A percentile compares a stretch with the other conserved stretches of the same genome.
Conservation (phyloP, 2,888 invertebrate species). For the Mythimna loreyi region DNA sequence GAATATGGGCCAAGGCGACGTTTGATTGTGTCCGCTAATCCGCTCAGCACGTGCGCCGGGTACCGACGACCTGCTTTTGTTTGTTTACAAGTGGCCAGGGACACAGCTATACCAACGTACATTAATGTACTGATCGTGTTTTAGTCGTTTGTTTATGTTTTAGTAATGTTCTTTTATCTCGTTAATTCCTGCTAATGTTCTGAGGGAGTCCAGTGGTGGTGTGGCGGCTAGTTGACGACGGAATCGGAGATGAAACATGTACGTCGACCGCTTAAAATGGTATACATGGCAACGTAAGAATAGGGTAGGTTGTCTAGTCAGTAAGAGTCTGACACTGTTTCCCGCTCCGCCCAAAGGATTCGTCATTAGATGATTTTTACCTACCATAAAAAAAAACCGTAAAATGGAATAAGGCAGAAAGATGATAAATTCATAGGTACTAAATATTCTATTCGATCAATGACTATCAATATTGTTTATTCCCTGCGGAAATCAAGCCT, state of each 20-base stretch:
- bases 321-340: too few relatives aligned
- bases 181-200: not conserved
- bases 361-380: too few relatives aligned
- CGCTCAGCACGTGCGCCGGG: slow-evolving; percentile 30
- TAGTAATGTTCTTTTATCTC: not conserved
- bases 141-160: not conserved
- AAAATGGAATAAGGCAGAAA: not conserved
- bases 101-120: too few relatives aligned
- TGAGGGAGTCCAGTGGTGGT: not conserved
- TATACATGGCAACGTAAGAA: too few relatives aligned
- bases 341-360: too few relatives aligned
- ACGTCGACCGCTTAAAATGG: too few relatives aligned
- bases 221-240: not conserved
- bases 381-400: too few relatives aligned
- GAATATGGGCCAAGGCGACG: slow-evolving; percentile 40
- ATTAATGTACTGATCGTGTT: slow-evolving; percentile 2
- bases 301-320: too few relatives aligned
- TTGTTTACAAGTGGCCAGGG: slow-evolving; percentile 15
- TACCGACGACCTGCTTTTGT: slow-evolving; percentile 24
- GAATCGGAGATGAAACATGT: not conserved
- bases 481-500: not conserved
- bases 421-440: not conserved
- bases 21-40: slow-evolving; percentile 27
- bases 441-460: too few relatives aligned
- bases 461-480: too few relatives aligned